These are phyloP conservation scores for Spilogale gracilis DNA, from an alignment of 2,113 vertebrate genomes.

Conservation along the genomic window DNA sequence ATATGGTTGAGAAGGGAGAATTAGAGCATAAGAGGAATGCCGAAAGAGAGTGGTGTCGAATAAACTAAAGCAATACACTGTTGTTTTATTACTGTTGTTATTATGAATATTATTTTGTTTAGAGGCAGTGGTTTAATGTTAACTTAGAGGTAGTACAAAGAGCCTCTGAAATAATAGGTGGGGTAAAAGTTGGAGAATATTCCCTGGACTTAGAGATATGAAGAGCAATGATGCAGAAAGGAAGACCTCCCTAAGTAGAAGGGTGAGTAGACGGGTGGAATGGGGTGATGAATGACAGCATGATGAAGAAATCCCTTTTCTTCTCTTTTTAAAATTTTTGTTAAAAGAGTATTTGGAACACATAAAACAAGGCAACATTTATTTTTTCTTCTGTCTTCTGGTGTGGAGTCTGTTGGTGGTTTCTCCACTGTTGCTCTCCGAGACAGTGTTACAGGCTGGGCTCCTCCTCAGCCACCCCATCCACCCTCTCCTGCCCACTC, in stretches of 20 bases:
- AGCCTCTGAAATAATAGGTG: background rate
- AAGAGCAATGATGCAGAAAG: background rate
- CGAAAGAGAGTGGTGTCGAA: background rate
- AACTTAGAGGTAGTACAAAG: background rate
- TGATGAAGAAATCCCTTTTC: background rate
- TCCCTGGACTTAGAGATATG: background rate
- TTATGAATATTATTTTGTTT: background rate
- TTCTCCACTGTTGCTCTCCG: conserved; percentile 92
- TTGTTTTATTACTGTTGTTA: background rate
- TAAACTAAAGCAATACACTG: background rate
- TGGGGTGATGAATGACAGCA: background rate
- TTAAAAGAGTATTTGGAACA: conserved; percentile 72
- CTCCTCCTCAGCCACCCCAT: conserved; percentile 91
- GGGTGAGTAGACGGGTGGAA: background rate
- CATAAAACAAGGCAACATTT: conserved; percentile 66
- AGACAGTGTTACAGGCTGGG: conserved; percentile 91
- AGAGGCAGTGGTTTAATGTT: background rate
- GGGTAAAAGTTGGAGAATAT: background rate
- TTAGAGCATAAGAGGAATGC: background rate
- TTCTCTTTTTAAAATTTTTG: conserved; percentile 23
- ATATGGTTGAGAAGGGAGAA: background rate
- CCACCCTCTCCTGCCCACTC: conserved; percentile 88
- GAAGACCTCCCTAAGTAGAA: background rate
- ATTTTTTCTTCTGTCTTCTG: conserved; percentile 90
- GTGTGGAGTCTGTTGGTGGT: conserved; percentile 85